Evolutionary conservation across 2,888 invertebrate species (phyloP), one percentile per base, ranked within the genome.

Genomic region (Horisme vitalbata): DNA sequence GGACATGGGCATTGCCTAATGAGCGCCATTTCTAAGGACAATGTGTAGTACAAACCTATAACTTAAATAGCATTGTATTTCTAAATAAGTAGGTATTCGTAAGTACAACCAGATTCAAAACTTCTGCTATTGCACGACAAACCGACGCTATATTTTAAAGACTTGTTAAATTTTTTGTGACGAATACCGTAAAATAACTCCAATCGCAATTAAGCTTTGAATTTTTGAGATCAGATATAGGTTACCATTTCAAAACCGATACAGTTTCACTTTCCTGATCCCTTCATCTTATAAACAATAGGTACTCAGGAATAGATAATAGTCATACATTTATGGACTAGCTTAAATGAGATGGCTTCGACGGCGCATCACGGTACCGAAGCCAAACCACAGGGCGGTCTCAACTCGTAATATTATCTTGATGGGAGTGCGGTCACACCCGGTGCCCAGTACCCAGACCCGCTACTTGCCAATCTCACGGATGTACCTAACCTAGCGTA

Each of bases 381-480:
- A 62, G 70, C 66, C 65, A 69, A 71, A 71, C 76, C 75, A 58
- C 78, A 68, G 62, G 63, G 60, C 59, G 50, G 61, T 60, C 61
- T 50, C 60, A 60, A 60, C 63, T 54, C 59, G 65, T 66, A 67
- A 71, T 68, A 75, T 68, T 72, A 76, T 71, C 66, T 63, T 63
- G 66, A 65, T 68, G 62, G 59, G 67, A 68, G 61, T 60, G 64
- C 61, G 67, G 69, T 70, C 62, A 59, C 71, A 65, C 54, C 47
- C 46, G 57, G 51, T 44, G 41, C 54, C 43, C 30, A 24, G 38
- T 24, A 38, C 23, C 10, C 10, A 33, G 20, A 8, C 47, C 52
- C 37, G 36, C 49, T 45, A 45, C 46, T 44, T 48, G 55, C 51
- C 55, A 55, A 61, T 50, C 48, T 50, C 41, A 45, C 41, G 20